phyloP scores from a whole-genome alignment of 35 echinoderm and acorn worm genomes.

The Apostichopus parvimensis region DNA sequence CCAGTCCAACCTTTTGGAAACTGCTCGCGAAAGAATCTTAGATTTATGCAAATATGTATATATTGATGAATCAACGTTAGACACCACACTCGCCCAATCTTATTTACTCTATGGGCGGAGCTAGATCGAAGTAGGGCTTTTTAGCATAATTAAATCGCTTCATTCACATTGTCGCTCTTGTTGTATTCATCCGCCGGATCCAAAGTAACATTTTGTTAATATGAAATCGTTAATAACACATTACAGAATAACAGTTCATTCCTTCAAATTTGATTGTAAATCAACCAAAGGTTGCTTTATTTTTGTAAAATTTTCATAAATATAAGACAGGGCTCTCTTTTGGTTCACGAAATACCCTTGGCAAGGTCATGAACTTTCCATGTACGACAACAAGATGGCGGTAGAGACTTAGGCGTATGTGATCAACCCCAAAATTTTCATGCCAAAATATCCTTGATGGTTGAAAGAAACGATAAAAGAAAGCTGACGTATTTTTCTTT shows the following conservation, averaged over 20 bases:
- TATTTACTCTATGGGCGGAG: conserved; percentile 58
- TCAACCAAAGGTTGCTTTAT: neutral
- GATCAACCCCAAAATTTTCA: conserved; percentile 52
- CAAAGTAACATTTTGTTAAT: conserved; percentile 46
- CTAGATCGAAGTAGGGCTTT: conserved; percentile 14
- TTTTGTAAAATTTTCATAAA: neutral
- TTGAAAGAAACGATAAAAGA: conserved; percentile 44
- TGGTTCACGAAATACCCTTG: conserved; percentile 40
- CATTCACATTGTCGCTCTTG: conserved; percentile 42
- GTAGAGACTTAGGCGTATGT: conserved; percentile 61
- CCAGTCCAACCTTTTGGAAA: too few relatives aligned
- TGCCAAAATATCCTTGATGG: conserved; percentile 52
- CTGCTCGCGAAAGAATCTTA: too few relatives aligned
- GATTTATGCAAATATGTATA: too few relatives aligned
- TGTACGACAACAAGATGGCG: conserved; percentile 64
- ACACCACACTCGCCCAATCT: neutral
- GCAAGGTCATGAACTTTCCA: conserved; percentile 56
- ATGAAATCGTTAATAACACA: neutral
- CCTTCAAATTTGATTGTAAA: neutral
- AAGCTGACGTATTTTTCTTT: conserved; percentile 48
- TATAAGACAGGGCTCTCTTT: conserved; percentile 7
- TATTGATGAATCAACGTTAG: too few relatives aligned
- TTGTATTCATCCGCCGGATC: conserved; percentile 50
- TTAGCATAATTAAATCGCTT: conserved; percentile 57
- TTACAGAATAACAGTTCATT: neutral